Evolutionary conservation across 92 coral and sea anemone genomes (phyloP).

Genomic region (Zoanthus solanderi): DNA sequence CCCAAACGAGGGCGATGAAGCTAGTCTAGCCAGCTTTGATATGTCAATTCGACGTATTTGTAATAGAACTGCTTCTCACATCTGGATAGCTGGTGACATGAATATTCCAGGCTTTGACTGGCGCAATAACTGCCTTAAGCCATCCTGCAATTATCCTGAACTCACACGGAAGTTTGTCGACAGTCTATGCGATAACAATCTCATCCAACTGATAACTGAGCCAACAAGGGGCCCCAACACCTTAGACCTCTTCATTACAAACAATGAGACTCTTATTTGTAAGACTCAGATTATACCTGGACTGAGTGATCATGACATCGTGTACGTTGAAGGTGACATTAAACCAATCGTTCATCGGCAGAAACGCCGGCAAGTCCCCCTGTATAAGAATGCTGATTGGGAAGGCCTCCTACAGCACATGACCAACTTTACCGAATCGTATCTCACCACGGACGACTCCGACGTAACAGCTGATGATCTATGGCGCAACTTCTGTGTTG

Average conservation of each 20-base stretch:
- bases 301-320: conserved; percentile 34
- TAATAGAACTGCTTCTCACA: conserved; percentile 34
- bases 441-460: conserved; percentile 21
- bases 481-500: conserved; percentile 26
- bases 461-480: conserved; percentile 27
- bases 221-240: conserved; percentile 46
- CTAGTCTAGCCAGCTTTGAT: conserved; percentile 34
- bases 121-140: conserved; percentile 42
- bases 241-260: conserved; percentile 47
- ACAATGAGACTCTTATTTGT: conserved; percentile 29
- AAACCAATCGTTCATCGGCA: conserved; percentile 37
- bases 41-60: conserved; percentile 73
- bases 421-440: conserved; percentile 39
- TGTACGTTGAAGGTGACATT: conserved; percentile 53
- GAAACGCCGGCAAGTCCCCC: conserved; percentile 12
- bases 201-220: conserved; percentile 36
- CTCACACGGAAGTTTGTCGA: conserved; percentile 43
- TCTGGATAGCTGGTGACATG: conserved; percentile 48
- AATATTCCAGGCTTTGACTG: conserved; percentile 49
- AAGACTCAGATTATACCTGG: conserved; percentile 41
- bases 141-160: conserved; percentile 33
- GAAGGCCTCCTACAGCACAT: conserved; percentile 41
- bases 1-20: conserved; percentile 41
- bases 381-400: conserved; percentile 46
- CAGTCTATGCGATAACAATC: conserved; percentile 22